These are phyloP conservation scores for Mus musculus DNA, from an alignment of 2,113 vertebrate species.

Conservation along the genomic window DNA sequence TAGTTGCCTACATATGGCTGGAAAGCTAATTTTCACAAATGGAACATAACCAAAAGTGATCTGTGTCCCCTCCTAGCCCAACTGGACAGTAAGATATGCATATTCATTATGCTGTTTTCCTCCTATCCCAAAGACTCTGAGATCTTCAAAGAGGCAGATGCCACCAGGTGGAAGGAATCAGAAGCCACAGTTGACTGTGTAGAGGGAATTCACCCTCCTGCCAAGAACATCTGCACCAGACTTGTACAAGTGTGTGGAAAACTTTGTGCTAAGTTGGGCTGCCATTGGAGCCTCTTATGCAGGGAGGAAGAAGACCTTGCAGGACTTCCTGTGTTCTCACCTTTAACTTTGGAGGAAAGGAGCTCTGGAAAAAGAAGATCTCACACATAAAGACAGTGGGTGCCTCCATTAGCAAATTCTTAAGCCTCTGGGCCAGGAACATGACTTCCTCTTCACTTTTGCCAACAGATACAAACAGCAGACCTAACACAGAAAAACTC, in stretches of 20 bases:
- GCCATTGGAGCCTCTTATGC: not conserved
- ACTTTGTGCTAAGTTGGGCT: not conserved
- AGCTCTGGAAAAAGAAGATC: not conserved
- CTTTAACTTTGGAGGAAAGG: not conserved
- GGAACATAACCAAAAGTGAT: not conserved
- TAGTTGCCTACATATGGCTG: not conserved
- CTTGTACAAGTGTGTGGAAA: slow-evolving; percentile 4
- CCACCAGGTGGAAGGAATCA: not conserved
- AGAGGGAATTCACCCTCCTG: not conserved
- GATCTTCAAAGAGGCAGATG: not conserved
- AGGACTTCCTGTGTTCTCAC: not conserved
- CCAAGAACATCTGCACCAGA: not conserved
- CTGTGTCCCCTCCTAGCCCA: not conserved
- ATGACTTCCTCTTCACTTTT: not conserved
- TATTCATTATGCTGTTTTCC: not conserved
- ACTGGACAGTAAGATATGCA: not conserved
- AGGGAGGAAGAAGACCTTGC: not conserved
- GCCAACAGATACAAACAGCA: not conserved
- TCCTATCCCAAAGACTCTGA: not conserved
- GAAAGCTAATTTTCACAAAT: not conserved
- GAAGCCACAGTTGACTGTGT: not conserved
- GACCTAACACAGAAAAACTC: not conserved
- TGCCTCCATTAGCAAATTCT: not conserved
- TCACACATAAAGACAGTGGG: not conserved
- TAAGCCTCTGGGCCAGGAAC: not conserved